Base-by-base conservation (phyloP, 2,113 vertebrate genomes). In the Regulus satrapa region DNA sequence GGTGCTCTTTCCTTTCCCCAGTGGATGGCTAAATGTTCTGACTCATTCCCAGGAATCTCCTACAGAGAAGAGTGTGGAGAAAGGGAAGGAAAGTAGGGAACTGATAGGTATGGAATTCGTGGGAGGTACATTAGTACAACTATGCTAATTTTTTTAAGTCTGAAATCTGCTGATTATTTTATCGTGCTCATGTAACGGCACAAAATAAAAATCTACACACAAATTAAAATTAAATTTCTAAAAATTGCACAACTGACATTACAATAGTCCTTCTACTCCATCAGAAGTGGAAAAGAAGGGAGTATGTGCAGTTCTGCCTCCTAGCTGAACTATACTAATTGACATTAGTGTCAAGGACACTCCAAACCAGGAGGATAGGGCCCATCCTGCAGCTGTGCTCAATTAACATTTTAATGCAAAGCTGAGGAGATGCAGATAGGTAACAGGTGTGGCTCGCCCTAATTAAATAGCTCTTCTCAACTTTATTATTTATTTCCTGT, bases 371-470 rank as follows among this genome's bases (percentile, higher is more conserved):
- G 29, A 86, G 88, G 86, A 92, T 52, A 40, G 72, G 83, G 83
- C 51, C 85, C 72, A 76, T 74, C n/a, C 51, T 95, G 63, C 92
- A 96, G 94, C 91, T 93, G 83, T 88, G 86, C 74, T 92, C 79
- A 91, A 91, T 94, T 95, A 94, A 88, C 88, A 96, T 94, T 93
- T 95, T 88, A 92, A 94, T 91, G 52, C 73, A 92, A 90, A 88
- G 52, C 79, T 88, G 94, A 94, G 79, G 68, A 66, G 56, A 84
- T 81, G 51, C 43, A 93, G 91, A 92, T 52, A 94, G 80, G 89
- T 92, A 95, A 96, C 89, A 92, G 81, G 95, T 92, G 89, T 89
- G 87, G 66, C 49, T 85, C 74, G 49, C 54, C 38, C 91, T 94
- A 85, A 87, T 95, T 92, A 95, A 94, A 94, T 54, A 82, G 62